phyloP scores from a whole-genome alignment of 2,888 invertebrate genomes.

The Drymonia ruficornis region DNA sequence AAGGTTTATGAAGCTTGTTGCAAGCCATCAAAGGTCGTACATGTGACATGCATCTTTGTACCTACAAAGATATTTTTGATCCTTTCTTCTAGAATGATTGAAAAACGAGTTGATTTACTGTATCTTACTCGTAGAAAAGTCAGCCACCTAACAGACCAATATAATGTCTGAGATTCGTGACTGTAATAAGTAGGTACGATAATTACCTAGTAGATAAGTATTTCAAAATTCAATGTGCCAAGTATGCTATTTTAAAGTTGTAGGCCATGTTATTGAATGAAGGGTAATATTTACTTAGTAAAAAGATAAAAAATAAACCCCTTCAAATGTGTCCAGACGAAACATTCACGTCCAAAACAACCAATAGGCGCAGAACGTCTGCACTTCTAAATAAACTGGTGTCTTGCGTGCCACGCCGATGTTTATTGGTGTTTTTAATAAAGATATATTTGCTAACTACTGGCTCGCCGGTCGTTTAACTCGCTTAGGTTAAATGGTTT shows the following conservation, averaged over 20 bases:
- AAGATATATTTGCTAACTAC: constrained; percentile 34
- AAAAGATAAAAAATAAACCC: constrained; percentile 1
- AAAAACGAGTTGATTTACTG: no score
- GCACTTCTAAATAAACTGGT: constrained; percentile 24
- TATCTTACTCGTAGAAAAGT: no score
- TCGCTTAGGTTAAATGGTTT: constrained; percentile 19
- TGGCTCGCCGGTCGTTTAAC: constrained; percentile 27
- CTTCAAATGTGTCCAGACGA: constrained; percentile 11
- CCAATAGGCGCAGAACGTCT: constrained; percentile 21
- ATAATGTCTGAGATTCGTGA: no score
- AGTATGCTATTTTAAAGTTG: constrained; percentile 1
- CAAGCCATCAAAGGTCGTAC: constrained; percentile 53
- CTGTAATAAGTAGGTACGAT: no score
- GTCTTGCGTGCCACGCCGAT: constrained; percentile 24
- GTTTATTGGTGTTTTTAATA: constrained; percentile 32
- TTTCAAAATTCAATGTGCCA: no score
- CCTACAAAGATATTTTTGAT: no score
- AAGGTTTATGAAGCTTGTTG: constrained; percentile 69
- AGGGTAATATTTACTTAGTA: background rate
- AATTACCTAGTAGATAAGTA: no score
- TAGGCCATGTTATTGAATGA: background rate
- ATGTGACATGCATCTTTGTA: constrained; percentile 24
- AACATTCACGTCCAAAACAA: constrained; percentile 28
- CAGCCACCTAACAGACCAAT: no score
- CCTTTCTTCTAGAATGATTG: no score